Evolutionary conservation across 1,140 invertebrate species (phyloP), one percentile per base, ranked within the genome.

Genomic region (Diachasma alloeum): DNA sequence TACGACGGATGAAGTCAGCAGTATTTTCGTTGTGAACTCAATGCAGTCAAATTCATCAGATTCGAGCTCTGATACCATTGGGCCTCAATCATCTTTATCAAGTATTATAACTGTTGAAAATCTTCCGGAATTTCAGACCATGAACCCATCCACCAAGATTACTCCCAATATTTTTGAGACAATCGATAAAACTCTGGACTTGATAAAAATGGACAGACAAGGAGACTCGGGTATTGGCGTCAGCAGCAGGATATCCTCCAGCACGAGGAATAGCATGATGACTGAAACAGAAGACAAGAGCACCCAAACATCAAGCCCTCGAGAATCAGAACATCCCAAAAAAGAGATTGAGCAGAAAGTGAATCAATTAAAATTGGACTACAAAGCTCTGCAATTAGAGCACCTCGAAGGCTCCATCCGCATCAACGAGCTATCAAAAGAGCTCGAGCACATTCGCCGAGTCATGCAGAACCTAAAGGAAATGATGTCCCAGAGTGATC

Each of bases 181-280:
- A 11, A 77, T 71, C 19, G 63, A 72, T 13, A 68, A 46, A 44
- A 76, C 37, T 19, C 74, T 78, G 15, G 74, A 79, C 42, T 84
- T 77, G 2, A 82, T 77, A 69, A 78, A 79, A 1, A 48, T 42
- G 2, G 82, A 74, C 17, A 81, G 76, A n/a, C 85, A 82, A 74
- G 81, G 87, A 56, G 87, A 89, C 77, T 89, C 87, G 0, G 87
- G 86, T 44, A 81, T 87, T 17, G 78, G 69, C 26, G 66, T 75
- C 6, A 79, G 56, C 15, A 79, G 74, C 9, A 22, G 70, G 8
- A 75, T 72, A 24, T 79, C 67, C 46, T 79, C 11, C 10, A 42
- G 39, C 10, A 42, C 39, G 5, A 78, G n/a, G 2, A 53, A 53
- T 15, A 53, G n/a, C 9, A 53, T 53, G 17, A 53, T 5, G 0